A percentile compares a stretch with the other conserved stretches of the same genome.
These are phyloP conservation scores for Ericerus pela DNA, from an alignment of 1,140 invertebrate species.

Conservation along the genomic window DNA sequence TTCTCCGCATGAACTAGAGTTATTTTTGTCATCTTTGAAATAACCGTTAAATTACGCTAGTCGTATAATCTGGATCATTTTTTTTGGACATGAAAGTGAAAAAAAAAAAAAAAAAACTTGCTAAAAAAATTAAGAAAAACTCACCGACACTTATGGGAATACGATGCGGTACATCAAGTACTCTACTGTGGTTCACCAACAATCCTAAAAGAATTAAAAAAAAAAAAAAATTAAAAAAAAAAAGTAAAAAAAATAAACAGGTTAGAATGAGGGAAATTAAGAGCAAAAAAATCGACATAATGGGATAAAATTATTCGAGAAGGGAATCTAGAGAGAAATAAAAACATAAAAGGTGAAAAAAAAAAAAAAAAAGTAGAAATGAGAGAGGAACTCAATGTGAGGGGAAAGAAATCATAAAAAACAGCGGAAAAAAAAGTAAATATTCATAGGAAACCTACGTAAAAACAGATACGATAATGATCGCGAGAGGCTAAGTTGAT, in stretches of 20 bases:
- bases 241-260: neutral
- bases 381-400: neutral
- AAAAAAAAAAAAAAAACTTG: too few species aligned
- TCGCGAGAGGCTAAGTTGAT: too few species aligned
- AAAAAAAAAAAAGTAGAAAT: neutral
- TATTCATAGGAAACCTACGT: too few species aligned
- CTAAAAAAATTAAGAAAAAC: neutral
- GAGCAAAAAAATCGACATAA: too few species aligned
- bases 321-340: too few species aligned
- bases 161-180: constrained; percentile 4
- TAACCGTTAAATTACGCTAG: neutral
- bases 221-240: neutral
- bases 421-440: neutral
- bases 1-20: too few species aligned
- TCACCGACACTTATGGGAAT: neutral
- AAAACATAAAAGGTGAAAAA: neutral
- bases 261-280: neutral
- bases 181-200: constrained; percentile 3
- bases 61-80: constrained; percentile 2
- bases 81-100: too few species aligned
- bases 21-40: too few species aligned
- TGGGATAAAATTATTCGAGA: too few species aligned
- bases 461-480: too few species aligned
- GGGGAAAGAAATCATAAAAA: neutral
- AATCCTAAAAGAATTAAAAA: neutral